phyloP scores from a whole-genome alignment of 2,797 vertebrate genomes.

The Fringilla coelebs region DNA sequence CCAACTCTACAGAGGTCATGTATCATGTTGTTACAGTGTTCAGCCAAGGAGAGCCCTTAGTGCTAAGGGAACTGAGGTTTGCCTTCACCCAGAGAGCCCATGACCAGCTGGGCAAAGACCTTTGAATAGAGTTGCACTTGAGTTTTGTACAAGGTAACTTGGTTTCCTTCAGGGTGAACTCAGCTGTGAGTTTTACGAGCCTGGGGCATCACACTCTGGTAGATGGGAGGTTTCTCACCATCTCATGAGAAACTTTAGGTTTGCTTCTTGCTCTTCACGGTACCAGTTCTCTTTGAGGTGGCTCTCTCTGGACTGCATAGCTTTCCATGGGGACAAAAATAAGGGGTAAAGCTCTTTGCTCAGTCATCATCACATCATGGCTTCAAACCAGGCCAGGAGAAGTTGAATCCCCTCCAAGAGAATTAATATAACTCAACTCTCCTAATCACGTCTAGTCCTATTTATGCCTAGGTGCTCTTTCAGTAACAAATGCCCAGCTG shows the following conservation, averaged over 20 bases:
- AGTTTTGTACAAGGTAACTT: background rate
- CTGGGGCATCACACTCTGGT: background rate
- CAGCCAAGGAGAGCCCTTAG: background rate
- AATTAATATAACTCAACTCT: background rate
- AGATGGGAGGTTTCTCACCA: background rate
- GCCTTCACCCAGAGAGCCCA: background rate
- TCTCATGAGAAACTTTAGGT: background rate
- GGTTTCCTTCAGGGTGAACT: background rate
- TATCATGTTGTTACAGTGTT: background rate
- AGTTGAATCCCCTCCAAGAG: background rate
- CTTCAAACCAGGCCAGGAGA: background rate
- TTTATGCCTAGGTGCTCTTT: background rate
- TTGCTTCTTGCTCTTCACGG: background rate
- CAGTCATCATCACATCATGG: background rate
- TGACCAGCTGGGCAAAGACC: background rate
- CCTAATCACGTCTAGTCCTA: background rate
- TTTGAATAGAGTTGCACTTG: background rate
- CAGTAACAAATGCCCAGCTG: background rate
- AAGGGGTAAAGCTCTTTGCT: background rate
- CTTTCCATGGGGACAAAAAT: background rate
- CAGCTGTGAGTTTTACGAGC: background rate
- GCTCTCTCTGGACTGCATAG: background rate
- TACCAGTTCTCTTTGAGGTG: background rate
- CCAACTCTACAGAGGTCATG: fast-evolving
- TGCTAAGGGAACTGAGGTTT: background rate